Base-by-base conservation (phyloP, 1,140 invertebrate species). In the Acyrthosiphon pisum region DNA sequence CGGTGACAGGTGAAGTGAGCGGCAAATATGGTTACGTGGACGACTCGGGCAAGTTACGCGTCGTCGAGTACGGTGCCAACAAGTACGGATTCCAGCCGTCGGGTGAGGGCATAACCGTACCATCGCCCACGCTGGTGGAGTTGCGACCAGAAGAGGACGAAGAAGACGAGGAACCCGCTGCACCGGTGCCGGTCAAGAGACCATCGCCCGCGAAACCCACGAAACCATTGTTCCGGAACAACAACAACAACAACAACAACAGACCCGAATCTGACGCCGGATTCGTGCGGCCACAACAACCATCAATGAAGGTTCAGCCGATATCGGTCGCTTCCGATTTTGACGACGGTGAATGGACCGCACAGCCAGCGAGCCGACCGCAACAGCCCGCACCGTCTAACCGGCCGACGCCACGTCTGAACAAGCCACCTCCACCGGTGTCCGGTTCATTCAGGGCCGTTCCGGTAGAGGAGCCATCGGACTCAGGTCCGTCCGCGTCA, bases 21-120 rank as follows among this genome's bases (percentile, higher is more conserved):
- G 98, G 98, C 93, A 98, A 98, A 94, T 98, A 98, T 94, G 97
- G 98, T 14, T 99, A 98, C 95, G 97, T 98, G 50, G 98, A 98
- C 95, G 97, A 97, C 94, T 96, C 96, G 4, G 98, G 98, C 83
- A 97, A 97, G 95, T 96, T 98, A 2, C 96, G 97, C 26, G 97
- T 98, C 2, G 97, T 98, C 22, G 98, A 98, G 94, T 98, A 98
- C 95, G 98, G 98, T 35, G 98, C 98, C 41, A 98, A 98, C 94
- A 97, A 97, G 94, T 97, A 97, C 94, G 98, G 98, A 9, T 98
- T 98, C 96, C 97, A 98, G 94, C 98, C 97, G 0, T 96, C 97
- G 8, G 97, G 97, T n/a, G 97, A 98, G 94, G 97, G 97, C 50
- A 98, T 98, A 94, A 97, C 97, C 0, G 97, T 98, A 3, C 97